phyloP scores from a whole-genome alignment of 37 sponge, comb jelly and placozoan genomes.

The Geodia barretti region DNA sequence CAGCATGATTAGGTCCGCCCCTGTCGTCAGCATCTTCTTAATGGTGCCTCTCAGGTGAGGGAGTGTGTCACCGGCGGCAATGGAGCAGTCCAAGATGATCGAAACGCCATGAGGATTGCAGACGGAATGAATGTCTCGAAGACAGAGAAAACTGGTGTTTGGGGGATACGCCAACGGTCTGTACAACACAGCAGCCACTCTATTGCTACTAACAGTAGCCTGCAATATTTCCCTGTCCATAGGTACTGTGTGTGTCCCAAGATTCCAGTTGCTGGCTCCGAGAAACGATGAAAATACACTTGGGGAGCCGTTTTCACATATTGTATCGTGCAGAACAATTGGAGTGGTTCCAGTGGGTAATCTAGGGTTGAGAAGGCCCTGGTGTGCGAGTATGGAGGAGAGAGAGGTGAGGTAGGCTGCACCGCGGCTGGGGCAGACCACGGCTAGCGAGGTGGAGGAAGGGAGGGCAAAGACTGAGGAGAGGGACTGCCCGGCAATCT shows the following conservation, averaged over 20 bases:
- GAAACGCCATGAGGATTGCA: conserved; percentile 1
- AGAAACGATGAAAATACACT: conserved; percentile 16
- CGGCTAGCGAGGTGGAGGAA: not conserved
- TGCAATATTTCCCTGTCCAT: conserved; percentile 35
- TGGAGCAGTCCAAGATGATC: conserved; percentile 21
- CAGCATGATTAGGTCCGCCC: conserved; percentile 16
- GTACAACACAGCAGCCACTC: conserved; percentile 38
- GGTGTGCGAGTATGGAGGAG: conserved; percentile 2
- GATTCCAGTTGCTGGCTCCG: conserved; percentile 35
- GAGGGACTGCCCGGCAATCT: conserved; percentile 24
- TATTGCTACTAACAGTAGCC: conserved; percentile 13
- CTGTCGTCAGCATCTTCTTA: conserved; percentile 6
- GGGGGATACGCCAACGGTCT: conserved; percentile 12
- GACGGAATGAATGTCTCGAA: not conserved
- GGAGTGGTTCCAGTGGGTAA: too few species aligned
- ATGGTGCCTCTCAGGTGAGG: conserved; percentile 3
- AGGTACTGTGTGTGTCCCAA: conserved; percentile 21
- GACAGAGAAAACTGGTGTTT: not conserved
- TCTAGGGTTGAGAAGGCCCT: conserved; percentile 17
- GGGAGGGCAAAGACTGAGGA: not conserved
- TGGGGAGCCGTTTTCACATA: conserved; percentile 20
- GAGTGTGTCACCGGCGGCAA: not conserved
- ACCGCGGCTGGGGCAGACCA: conserved; percentile 21
- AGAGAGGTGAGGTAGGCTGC: conserved; percentile 33
- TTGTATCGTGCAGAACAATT: conserved; percentile 34